Evolutionary conservation across 2,113 vertebrate species (phyloP).

Genomic region (Peromyscus leucopus): DNA sequence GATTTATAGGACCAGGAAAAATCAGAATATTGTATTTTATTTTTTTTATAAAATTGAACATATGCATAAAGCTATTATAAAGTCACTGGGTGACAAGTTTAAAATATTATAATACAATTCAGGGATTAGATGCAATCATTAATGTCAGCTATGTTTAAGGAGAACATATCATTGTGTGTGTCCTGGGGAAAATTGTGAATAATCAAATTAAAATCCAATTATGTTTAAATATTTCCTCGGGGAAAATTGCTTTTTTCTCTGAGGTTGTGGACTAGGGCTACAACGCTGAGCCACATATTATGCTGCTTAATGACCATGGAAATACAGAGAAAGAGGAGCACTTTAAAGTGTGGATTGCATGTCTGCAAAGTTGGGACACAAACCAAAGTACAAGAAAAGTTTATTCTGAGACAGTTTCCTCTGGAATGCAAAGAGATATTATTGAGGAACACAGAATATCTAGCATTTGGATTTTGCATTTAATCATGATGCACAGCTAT

Average conservation of each 20-base stretch:
- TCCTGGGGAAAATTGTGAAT: slow-evolving; percentile 32
- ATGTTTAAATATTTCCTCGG: neutral
- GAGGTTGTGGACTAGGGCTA: neutral
- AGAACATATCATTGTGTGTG: neutral
- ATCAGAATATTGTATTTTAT: neutral
- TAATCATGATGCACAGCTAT: neutral
- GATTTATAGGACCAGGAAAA: neutral
- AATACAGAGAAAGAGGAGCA: neutral
- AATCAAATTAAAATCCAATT: slow-evolving; percentile 45
- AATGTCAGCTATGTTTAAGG: neutral
- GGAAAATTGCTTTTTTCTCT: neutral
- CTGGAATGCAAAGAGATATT: neutral
- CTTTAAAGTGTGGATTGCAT: neutral
- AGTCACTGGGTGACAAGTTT: neutral
- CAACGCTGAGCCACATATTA: neutral
- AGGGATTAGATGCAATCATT: slow-evolving; percentile 31
- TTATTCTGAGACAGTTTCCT: neutral
- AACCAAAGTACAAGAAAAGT: neutral
- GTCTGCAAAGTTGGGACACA: neutral
- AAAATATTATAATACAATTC: neutral
- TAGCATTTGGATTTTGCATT: neutral
- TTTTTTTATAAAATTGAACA: slow-evolving; percentile 46
- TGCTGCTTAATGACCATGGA: neutral
- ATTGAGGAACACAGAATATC: accelerated
- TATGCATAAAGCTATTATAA: neutral